phyloP scores from a whole-genome alignment of 2,888 invertebrate genomes.

The Nomada lathburiana region DNA sequence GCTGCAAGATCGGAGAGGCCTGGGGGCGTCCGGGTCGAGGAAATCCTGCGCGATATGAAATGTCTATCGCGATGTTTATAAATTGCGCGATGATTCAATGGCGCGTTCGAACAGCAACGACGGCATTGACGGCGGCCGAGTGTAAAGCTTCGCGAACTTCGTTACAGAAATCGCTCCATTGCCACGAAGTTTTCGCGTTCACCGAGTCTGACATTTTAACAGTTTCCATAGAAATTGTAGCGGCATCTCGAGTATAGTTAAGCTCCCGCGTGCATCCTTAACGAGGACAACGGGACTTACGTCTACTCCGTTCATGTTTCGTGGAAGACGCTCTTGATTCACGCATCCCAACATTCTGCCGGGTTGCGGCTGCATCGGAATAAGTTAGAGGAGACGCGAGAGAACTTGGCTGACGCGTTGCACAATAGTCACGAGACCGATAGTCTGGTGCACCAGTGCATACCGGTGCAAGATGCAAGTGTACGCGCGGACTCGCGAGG shows the following conservation, averaged over 20 bases:
- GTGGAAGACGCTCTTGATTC: slow-evolving; percentile 35
- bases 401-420: not conserved
- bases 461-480: not conserved
- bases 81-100: slow-evolving; percentile 10
- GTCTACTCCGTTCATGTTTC: slow-evolving; percentile 33
- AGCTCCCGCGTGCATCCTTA: slow-evolving; percentile 13
- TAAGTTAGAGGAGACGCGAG: not conserved
- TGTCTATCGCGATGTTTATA: slow-evolving; percentile 8
- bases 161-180: slow-evolving; percentile 8
- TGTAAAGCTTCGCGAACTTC: slow-evolving; percentile 32
- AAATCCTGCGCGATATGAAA: not conserved
- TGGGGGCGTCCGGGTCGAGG: too few species aligned
- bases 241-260: slow-evolving; percentile 14
- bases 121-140: slow-evolving; percentile 22
- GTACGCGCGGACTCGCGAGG: not conserved
- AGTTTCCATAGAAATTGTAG: slow-evolving; percentile 41
- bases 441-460: not conserved
- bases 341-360: slow-evolving; percentile 38
- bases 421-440: not conserved
- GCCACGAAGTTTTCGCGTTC: not conserved
- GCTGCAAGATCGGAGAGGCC: too few species aligned
- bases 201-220: slow-evolving; percentile 24
- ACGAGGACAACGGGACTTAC: slow-evolving; percentile 38
- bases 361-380: slow-evolving; percentile 20
- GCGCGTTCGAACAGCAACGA: slow-evolving; percentile 7